phyloP scores from a whole-genome alignment of 2,797 vertebrate genomes.

The Allobates femoralis region DNA sequence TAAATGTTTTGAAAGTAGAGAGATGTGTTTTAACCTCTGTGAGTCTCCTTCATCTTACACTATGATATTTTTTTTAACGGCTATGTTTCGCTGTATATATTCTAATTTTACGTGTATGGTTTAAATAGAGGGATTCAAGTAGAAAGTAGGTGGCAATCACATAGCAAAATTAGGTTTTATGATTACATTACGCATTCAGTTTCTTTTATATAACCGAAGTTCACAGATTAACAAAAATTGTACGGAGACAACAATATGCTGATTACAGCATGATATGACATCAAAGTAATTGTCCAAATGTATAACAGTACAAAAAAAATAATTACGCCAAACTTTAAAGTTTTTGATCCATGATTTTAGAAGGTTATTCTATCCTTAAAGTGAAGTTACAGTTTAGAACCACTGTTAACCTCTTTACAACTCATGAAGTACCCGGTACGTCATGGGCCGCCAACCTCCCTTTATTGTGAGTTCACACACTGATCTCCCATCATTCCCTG shows the following conservation, averaged over 20 bases:
- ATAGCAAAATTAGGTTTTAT: conserved; percentile 47
- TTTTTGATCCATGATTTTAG: background rate
- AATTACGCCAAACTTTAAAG: background rate
- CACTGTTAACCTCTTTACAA: too few relatives aligned
- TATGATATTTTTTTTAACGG: conserved; percentile 1
- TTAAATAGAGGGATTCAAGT: conserved; percentile 27
- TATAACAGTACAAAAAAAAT: background rate
- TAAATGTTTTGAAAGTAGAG: background rate
- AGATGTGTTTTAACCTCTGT: conserved; percentile 24
- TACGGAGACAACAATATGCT: conserved; percentile 32
- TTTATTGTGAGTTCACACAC: too few relatives aligned
- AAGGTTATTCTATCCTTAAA: background rate
- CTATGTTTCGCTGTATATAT: conserved; percentile 36
- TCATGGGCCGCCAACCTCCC: too few relatives aligned
- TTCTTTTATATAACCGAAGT: conserved; percentile 41
- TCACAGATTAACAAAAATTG: conserved; percentile 32
- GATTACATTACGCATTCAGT: conserved; percentile 59
- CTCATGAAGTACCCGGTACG: too few relatives aligned
- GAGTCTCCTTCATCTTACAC: conserved; percentile 29
- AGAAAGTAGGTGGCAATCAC: conserved; percentile 42
- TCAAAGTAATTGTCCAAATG: conserved; percentile 27
- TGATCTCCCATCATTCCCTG: too few relatives aligned
- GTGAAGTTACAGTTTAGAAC: background rate
- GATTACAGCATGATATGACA: conserved; percentile 36
- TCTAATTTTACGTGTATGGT: conserved; percentile 61